Conservation (phyloP, 2,888 invertebrate genomes). For the Merodon equestris region DNA sequence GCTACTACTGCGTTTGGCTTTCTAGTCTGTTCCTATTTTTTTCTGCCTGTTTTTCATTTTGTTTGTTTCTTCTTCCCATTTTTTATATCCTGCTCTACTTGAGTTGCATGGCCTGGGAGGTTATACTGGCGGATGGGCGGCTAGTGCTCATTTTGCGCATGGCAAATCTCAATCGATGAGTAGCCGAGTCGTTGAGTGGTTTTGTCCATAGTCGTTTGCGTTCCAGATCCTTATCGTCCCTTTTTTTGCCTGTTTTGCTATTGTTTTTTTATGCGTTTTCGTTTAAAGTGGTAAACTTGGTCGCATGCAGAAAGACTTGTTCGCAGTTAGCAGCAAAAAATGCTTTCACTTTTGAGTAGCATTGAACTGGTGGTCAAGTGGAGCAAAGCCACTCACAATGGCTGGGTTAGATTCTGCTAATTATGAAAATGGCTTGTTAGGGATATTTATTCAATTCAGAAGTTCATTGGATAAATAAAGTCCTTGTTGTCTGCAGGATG, state of each 20-base stretch:
- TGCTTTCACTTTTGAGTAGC: slow-evolving; percentile 23
- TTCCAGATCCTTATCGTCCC: slow-evolving; percentile 15
- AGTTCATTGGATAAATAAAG: no score
- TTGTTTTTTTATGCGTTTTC: slow-evolving; percentile 4
- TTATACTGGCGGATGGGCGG: slow-evolving; percentile 11
- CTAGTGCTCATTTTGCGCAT: slow-evolving; percentile 46
- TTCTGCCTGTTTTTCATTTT: no score
- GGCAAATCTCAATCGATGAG: slow-evolving; percentile 30
- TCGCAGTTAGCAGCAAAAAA: slow-evolving; percentile 3
- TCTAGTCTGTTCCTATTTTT: slow-evolving; percentile 25
- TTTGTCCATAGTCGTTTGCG: slow-evolving; percentile 45
- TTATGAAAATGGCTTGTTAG: no score
- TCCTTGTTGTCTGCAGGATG: no score
- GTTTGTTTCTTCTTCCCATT: no score
- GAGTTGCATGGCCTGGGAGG: neutral
- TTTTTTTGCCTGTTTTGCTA: slow-evolving; percentile 34
- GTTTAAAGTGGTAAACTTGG: slow-evolving; percentile 26
- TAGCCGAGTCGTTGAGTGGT: slow-evolving; percentile 51
- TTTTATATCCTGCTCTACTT: no score
- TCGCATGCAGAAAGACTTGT: slow-evolving; percentile 16
- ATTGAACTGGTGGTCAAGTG: no score
- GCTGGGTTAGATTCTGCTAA: no score
- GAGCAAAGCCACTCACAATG: no score
- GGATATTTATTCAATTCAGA: no score
- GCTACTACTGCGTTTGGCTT: slow-evolving; percentile 49